Evolutionary conservation across 2,888 invertebrate species (phyloP).

Genomic region (Liposcelis brunnea): DNA sequence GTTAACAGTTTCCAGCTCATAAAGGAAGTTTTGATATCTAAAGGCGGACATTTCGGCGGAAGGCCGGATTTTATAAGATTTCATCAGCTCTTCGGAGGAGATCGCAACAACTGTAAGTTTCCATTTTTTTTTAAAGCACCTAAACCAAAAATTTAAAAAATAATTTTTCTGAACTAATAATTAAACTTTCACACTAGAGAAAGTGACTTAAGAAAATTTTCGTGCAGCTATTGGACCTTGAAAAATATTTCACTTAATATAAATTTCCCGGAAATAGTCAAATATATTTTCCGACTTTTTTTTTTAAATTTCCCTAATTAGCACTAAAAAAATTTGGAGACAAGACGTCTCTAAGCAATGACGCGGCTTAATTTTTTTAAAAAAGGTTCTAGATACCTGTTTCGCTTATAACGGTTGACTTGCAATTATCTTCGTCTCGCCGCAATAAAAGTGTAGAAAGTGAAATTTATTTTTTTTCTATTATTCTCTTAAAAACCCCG

Average conservation of each 20-base stretch:
- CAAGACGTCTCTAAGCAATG: too few relatives aligned
- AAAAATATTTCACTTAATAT: too few relatives aligned
- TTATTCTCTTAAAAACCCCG: constrained; percentile 1
- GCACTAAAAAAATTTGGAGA: too few relatives aligned
- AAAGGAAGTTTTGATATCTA: constrained; percentile 57
- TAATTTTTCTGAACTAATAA: neutral
- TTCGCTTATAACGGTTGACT: too few relatives aligned
- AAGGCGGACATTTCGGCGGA: constrained; percentile 66
- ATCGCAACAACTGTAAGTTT: constrained; percentile 72
- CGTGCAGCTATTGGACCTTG: too few relatives aligned
- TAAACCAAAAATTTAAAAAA: neutral
- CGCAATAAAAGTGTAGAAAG: too few relatives aligned
- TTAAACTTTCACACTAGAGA: constrained; percentile 5
- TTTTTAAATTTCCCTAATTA: too few relatives aligned
- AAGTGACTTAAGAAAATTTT: neutral
- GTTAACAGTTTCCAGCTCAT: constrained; percentile 56
- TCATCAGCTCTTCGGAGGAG: constrained; percentile 65
- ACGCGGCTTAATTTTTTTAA: too few relatives aligned
- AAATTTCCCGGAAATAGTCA: too few relatives aligned
- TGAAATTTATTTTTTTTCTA: constrained; percentile 1
- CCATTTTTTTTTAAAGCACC: constrained; percentile 12
- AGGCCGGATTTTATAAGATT: constrained; percentile 67
- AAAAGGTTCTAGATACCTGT: too few relatives aligned
- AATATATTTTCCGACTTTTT: too few relatives aligned
- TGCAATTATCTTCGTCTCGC: too few relatives aligned